These are phyloP conservation scores for Ooceraea biroi DNA, from an alignment of 1,140 invertebrate genomes.

Conservation along the genomic window DNA sequence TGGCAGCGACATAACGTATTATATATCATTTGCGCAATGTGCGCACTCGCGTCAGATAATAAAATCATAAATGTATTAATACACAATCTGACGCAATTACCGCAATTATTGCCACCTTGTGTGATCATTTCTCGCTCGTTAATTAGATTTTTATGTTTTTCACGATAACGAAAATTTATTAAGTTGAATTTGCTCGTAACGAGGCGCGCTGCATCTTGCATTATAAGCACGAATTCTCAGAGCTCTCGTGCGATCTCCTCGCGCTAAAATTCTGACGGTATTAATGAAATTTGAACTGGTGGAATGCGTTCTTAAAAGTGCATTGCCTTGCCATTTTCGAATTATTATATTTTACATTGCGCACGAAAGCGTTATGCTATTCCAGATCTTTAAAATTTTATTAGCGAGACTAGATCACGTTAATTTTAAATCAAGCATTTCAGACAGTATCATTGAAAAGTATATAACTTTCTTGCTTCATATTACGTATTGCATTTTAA, in stretches of 20 bases:
- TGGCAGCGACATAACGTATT: background rate
- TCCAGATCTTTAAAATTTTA: no score
- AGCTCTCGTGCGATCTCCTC: background rate
- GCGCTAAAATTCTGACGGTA: conserved; percentile 34
- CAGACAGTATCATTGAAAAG: no score
- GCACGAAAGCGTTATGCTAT: no score
- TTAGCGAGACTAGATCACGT: no score
- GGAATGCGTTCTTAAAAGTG: conserved; percentile 28
- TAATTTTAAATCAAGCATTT: no score
- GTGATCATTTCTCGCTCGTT: no score
- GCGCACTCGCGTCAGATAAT: background rate
- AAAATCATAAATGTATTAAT: background rate
- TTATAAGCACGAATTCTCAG: conserved; percentile 18
- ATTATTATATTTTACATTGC: background rate
- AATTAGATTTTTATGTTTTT: no score
- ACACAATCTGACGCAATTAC: background rate
- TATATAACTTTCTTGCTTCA: no score
- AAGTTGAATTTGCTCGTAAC: background rate
- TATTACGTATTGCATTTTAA: background rate
- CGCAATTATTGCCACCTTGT: background rate
- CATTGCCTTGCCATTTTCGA: background rate
- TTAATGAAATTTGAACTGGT: conserved; percentile 45
- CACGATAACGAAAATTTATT: background rate
- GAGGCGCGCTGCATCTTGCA: background rate
- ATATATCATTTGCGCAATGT: background rate